Evolutionary conservation across 2,888 invertebrate genomes (phyloP), one percentile per base, ranked within the genome.

Genomic region (Leptinotarsa haldemani): DNA sequence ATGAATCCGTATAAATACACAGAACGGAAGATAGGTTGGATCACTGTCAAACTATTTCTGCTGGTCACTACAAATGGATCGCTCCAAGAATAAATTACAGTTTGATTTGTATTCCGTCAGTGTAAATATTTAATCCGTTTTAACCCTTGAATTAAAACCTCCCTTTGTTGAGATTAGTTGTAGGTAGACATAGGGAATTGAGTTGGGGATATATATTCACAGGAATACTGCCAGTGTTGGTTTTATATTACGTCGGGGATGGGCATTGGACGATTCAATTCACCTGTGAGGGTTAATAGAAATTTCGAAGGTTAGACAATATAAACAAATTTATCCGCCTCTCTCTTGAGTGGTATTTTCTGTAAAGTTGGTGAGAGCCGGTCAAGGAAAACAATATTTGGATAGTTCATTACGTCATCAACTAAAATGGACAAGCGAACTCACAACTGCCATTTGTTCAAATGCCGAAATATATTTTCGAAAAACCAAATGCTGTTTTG

Each of bases 1-100:
- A 82, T 80, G 81, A 80, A 82, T 83, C 80, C 77, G 80, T 78
- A 77, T 69, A 74, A 75, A 78, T 70, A 78, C 75, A 77, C 75
- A 71, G 68, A 72, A 72, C 71, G 69, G 68, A 74, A 73, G 71
- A 65, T 71, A 71, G 76, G 70, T 71, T 70, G 70, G 71, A 73
- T 72, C 76, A 71, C 64, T 67, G 71, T 73, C 65, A 70, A 72
- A 71, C 69, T 74, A 22, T 25, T 40, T 40, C 30, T 40, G 61
- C 61, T 61, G 61, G 61, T 61, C 61, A 40, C 15, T 40, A 30
- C 30, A 40, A 61, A 61, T 61, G 61, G 61, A 61, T 61, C 40
- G 61, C n/a, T 13, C 30, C 61, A 66, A 69, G 77, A 78, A 79
- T 77, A 79, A 79, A 79, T 79, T 78, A 79, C 76, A 77, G 70